Conservation (phyloP, 2,797 vertebrate species). For the Anabacerthia variegaticeps region DNA sequence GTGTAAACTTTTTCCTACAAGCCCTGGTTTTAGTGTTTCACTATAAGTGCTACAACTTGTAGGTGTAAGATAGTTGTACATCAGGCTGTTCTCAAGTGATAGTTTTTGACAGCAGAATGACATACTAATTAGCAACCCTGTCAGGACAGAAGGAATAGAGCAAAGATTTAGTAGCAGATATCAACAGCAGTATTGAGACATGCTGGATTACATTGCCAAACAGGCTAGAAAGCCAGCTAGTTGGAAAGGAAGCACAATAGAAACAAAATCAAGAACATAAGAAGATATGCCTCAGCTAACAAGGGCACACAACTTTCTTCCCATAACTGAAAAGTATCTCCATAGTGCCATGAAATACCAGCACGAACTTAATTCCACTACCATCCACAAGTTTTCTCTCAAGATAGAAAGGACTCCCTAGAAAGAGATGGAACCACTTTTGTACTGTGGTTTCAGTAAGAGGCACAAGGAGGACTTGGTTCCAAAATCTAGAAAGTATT, state of each 20-base stretch:
- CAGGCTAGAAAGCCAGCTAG: background rate
- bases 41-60: background rate
- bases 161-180: background rate
- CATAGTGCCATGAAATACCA: background rate
- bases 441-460: background rate
- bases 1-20: background rate
- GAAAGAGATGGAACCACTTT: background rate
- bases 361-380: background rate
- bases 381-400: background rate
- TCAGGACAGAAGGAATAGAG: background rate
- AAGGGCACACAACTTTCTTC: background rate
- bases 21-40: accelerated
- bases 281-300: background rate
- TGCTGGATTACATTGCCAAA: background rate
- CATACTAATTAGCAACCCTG: background rate
- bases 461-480: background rate
- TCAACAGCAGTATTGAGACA: background rate
- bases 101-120: background rate
- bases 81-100: background rate
- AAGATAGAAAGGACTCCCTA: background rate
- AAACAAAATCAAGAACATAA: background rate
- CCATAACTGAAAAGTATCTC: background rate
- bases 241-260: background rate
- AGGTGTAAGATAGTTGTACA: background rate
- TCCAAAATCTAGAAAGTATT: background rate